Base-by-base conservation (phyloP, 1,140 invertebrate genomes). In the Lordiphosa clarofinis region DNA sequence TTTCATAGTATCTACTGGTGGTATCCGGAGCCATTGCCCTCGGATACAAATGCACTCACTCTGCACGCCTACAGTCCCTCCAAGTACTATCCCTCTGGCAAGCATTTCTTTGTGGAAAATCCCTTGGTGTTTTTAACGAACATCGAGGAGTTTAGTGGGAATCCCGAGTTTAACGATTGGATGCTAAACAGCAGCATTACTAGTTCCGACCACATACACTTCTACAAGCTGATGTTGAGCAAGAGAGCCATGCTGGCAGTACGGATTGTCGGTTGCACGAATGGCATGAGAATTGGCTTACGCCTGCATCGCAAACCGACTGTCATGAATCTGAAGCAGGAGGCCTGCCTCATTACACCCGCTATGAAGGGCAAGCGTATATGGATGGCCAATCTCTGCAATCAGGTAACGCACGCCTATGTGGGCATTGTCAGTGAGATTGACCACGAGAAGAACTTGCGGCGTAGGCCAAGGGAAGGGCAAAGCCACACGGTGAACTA, bases 1-100 rank as follows among this genome's bases (percentile, higher is more conserved):
- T 0, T 11, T 10, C 39, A 56, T 9, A 61, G 69, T 7, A 38
- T 61, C 3, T 69, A 28, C 9, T 69, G 66, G 66, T 69, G 66
- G 66, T 56, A 56, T 31, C 66, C 66, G 2, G 39, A 61, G 0
- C 9, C 49, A 0, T 10, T 69, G 36, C 50, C 65, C 13, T 9
- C 65, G 0, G 47, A 19, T 6, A 50, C 65, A n/a, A 33, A 12
- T 11, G 31, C 61, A 0, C 39, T 69, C 0, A 28, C 56, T 3
- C 0, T 69, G 1, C 44, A 69, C 7, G 56, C 56, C 12, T 40
- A 33, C 37, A 62, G 57, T 47, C 43, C 50, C 2, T 7, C 0
- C 0, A 33, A 39, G 0, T 1, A 6, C 0, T 40, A 7, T 1
- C 31, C 31, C 3, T 21, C 31, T 1, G 5, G 7, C 0, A 0